Evolutionary conservation across 2,888 invertebrate species (phyloP).

Genomic region (Apoda limacodes): DNA sequence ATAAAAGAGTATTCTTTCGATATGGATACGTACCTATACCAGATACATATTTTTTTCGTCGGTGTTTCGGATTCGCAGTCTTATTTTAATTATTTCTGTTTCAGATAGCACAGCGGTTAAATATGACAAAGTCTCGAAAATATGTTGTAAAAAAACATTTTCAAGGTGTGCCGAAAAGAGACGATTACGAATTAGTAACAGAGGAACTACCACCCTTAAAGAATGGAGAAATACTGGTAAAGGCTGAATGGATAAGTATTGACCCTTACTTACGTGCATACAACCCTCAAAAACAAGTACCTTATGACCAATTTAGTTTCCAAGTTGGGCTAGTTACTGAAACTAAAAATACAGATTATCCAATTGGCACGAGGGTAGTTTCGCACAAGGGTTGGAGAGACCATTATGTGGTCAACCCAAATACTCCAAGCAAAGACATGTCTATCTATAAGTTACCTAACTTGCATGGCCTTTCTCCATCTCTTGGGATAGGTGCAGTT

Average conservation of each 20-base stretch:
- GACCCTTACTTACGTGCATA: conserved; percentile 26
- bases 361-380: conserved; percentile 66
- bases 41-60: too few species aligned
- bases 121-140: too few species aligned
- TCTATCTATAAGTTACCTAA: conserved; percentile 48
- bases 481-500: conserved; percentile 61
- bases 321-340: conserved; percentile 50
- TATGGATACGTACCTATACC: too few species aligned
- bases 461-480: conserved; percentile 43
- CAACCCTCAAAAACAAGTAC: conserved; percentile 35
- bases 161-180: too few species aligned
- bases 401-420: conserved; percentile 7
- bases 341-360: conserved; percentile 65
- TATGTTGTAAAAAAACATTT: too few species aligned
- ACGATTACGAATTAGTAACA: conserved; percentile 46
- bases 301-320: conserved; percentile 17
- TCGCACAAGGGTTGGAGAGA: conserved; percentile 72
- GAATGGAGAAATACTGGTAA: conserved; percentile 45
- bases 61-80: too few species aligned
- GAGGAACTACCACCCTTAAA: conserved; percentile 64
- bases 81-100: too few species aligned
- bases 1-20: too few species aligned
- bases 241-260: conserved; percentile 18
- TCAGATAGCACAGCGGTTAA: too few species aligned
- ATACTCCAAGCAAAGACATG: too few species aligned